Evolutionary conservation across 2,888 invertebrate species (phyloP).

Genomic region (Cheilosia urbana): DNA sequence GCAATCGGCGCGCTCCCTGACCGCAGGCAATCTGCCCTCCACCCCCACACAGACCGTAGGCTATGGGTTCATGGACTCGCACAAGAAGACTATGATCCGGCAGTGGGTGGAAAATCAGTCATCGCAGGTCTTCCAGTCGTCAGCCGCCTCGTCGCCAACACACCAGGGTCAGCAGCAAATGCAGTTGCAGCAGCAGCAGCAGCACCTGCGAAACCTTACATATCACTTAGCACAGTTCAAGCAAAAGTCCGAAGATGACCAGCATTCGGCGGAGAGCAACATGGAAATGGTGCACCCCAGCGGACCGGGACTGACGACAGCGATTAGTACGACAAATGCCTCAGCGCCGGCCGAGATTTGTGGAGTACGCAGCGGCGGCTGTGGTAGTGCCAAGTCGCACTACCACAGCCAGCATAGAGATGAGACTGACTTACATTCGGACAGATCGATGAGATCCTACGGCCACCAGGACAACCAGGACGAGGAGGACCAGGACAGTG

Average conservation of each 20-base stretch:
- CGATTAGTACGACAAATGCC: slow-evolving; percentile 78
- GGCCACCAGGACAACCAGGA: slow-evolving; percentile 83
- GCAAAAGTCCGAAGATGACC: slow-evolving; percentile 83
- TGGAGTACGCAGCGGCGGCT: slow-evolving; percentile 68
- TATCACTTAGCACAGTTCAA: slow-evolving; percentile 87
- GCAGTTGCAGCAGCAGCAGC: slow-evolving; percentile 81
- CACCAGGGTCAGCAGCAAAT: slow-evolving; percentile 77
- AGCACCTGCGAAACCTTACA: slow-evolving; percentile 84
- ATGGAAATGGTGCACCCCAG: slow-evolving; percentile 85
- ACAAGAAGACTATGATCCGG: slow-evolving; percentile 96
- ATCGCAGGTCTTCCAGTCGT: slow-evolving; percentile 88
- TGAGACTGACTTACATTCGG: slow-evolving; percentile 82
- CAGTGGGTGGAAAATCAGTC: slow-evolving; percentile 97
- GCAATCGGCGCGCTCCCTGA: slow-evolving; percentile 84
- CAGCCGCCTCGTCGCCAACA: slow-evolving; percentile 85
- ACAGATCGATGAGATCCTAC: slow-evolving; percentile 79
- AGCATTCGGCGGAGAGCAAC: slow-evolving; percentile 83
- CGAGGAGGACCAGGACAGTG: slow-evolving; percentile 91
- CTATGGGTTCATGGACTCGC: slow-evolving; percentile 96
- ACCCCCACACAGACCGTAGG: slow-evolving; percentile 83
- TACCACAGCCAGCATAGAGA: slow-evolving; percentile 81
- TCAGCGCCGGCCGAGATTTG: slow-evolving; percentile 79
- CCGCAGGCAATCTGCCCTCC: slow-evolving; percentile 81
- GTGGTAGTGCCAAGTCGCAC: slow-evolving; percentile 73
- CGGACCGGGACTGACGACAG: slow-evolving; percentile 86